Base-by-base conservation (phyloP, 2,888 invertebrate species). In the Psylliodes chrysocephalus region DNA sequence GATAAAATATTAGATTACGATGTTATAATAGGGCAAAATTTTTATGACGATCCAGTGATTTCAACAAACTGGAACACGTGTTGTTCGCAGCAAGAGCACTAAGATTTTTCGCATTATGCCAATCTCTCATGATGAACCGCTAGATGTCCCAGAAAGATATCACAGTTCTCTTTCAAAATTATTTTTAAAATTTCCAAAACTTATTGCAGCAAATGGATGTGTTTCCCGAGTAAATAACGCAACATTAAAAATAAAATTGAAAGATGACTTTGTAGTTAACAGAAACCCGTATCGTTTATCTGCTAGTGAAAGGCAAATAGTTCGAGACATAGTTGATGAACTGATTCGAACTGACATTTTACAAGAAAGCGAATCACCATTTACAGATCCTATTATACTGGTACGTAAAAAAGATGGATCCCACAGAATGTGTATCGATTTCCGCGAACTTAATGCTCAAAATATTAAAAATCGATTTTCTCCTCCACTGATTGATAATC, bases 381-480 rank as follows among this genome's bases (percentile, higher is more conserved):
- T 62, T 49, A 70, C 71, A 3, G 68, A 66, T 28, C 68, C 71
- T 10, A 70, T 71, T 15, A 68, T 71, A 0, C 28, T 71, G 8
- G 68, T 70, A 1, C 59, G 52, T 22, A 70, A 67, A 52, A 71
- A 69, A 18, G 59, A 60, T 46, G 70, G 66, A 8, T 15, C 53
- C 52, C 22, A 51, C 5, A 44, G 66, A 53, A 47, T 71, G 30
- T 71, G 68, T 28, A 53, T 68, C 8, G 68, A 71, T 35, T 69
- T 56, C 40, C 28, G 71, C 3, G 66, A 69, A n/a, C 14, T 71
- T 1, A 70, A 70, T 51, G 60, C 63, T 22, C 52, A 64, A 14
- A 57, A 51, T 33, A 54, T 69, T 8, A 68, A 64, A 14, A 25
- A 47, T 7, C 5, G 15, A 47, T 47, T 28, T 14, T 25, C 47